Conservation (phyloP, 2,797 vertebrate genomes). For the Antrozous pallidus region DNA sequence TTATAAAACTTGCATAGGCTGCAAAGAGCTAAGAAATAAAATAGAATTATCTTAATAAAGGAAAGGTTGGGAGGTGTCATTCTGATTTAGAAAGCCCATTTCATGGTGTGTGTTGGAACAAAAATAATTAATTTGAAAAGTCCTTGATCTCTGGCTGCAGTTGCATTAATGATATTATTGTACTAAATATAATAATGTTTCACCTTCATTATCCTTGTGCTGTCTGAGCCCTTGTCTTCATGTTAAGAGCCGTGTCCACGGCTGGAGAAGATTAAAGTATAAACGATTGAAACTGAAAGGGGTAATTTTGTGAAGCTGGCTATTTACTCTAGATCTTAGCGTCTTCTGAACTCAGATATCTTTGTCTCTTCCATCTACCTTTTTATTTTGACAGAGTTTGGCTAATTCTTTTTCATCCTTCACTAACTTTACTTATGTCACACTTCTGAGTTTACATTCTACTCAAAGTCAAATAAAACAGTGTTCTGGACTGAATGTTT, state of each 20-base stretch:
- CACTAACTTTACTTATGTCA: neutral
- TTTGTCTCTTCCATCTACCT: neutral
- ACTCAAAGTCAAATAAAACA: neutral
- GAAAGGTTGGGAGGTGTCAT: constrained; percentile 64
- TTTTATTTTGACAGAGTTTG: constrained; percentile 37
- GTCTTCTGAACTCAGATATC: neutral
- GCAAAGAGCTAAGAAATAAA: constrained; percentile 74
- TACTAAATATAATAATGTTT: constrained; percentile 78
- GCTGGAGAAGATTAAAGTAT: constrained; percentile 52
- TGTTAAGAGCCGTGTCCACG: neutral
- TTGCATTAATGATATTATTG: constrained; percentile 74
- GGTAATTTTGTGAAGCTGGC: constrained; percentile 12
- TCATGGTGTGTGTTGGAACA: constrained; percentile 75
- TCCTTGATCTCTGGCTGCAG: constrained; percentile 76
- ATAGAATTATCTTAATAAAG: constrained; percentile 80
- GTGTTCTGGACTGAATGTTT: neutral
- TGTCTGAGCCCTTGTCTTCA: constrained; percentile 35
- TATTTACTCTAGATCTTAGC: constrained; percentile 41
- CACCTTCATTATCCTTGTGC: constrained; percentile 70
- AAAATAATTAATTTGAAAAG: constrained; percentile 81
- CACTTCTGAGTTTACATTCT: neutral
- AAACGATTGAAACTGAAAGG: constrained; percentile 40
- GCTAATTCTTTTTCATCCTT: neutral
- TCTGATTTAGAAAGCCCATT: constrained; percentile 77
- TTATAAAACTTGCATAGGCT: constrained; percentile 46